Evolutionary conservation across 2,888 invertebrate species (phyloP).

Genomic region (Trissolcus brochymenae): DNA sequence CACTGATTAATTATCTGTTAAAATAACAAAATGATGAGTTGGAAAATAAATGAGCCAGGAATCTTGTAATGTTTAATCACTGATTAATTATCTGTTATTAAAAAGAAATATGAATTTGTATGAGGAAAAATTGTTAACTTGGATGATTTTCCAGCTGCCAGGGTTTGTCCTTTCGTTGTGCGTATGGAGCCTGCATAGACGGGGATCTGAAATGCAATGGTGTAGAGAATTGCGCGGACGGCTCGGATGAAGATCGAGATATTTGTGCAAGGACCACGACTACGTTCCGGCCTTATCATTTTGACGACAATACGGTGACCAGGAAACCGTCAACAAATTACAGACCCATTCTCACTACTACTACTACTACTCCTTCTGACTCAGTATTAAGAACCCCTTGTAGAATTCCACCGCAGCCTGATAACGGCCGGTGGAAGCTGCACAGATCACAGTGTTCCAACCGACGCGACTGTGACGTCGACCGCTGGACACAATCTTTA

Average conservation of each 20-base stretch:
- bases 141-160: slow-evolving; percentile 67
- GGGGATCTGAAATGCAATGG: slow-evolving; percentile 70
- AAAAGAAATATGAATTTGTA: neutral
- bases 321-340: neutral
- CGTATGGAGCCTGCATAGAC: slow-evolving; percentile 76
- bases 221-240: slow-evolving; percentile 72
- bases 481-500: slow-evolving; percentile 43
- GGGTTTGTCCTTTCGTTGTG: slow-evolving; percentile 70
- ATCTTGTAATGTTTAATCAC: no score
- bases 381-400: slow-evolving; percentile 57
- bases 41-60: no score
- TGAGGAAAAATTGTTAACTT: neutral
- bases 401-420: slow-evolving; percentile 64
- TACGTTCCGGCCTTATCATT: neutral
- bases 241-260: slow-evolving; percentile 72
- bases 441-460: slow-evolving; percentile 63
- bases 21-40: no score
- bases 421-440: slow-evolving; percentile 66
- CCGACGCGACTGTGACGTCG: slow-evolving; percentile 60
- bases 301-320: neutral
- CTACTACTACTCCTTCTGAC: neutral
- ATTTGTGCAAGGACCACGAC: slow-evolving; percentile 60
- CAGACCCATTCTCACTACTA: neutral
- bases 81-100: no score
- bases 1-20: no score